A percentile compares a stretch with the other conserved stretches of the same genome.
Evolutionary conservation across 2,888 invertebrate species (phyloP).

Genomic region (Ochropleura leucogaster): DNA sequence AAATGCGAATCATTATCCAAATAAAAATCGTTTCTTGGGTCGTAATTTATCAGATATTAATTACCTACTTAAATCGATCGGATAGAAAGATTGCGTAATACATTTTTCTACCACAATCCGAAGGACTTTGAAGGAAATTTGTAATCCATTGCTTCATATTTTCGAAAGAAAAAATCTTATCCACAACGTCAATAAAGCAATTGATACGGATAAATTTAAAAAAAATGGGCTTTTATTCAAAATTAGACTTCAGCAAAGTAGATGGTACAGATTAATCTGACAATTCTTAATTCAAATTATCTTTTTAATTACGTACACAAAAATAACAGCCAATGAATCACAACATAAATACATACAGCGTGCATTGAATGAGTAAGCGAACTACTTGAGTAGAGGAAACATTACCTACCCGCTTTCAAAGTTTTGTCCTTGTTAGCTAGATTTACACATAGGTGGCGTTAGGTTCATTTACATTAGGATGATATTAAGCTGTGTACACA

Average conservation of each 20-base stretch:
- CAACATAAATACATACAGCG: conserved; percentile 57
- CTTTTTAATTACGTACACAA: conserved; percentile 28
- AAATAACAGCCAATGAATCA: conserved; percentile 43
- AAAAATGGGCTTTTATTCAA: background rate
- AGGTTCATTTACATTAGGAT: conserved; percentile 68
- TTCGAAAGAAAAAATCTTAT: too few species aligned
- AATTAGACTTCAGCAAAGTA: conserved; percentile 8
- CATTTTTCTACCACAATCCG: too few species aligned
- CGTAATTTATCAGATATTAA: too few species aligned
- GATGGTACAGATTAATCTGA: background rate
- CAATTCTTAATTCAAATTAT: too few species aligned
- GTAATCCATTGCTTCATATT: too few species aligned
- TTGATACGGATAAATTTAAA: too few species aligned
- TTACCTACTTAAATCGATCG: too few species aligned
- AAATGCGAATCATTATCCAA: too few species aligned
- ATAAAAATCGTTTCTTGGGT: too few species aligned
- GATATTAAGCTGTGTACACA: conserved; percentile 59
- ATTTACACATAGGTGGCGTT: conserved; percentile 73
- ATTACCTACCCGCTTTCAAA: conserved; percentile 79
- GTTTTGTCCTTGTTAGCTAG: conserved; percentile 82
- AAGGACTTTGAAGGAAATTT: too few species aligned
- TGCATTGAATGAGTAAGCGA: conserved; percentile 61
- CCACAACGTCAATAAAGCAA: too few species aligned
- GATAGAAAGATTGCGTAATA: too few species aligned
- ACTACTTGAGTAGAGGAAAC: conserved; percentile 61